Base-by-base conservation (phyloP, 2,888 invertebrate species). In the Drosophila siamana region DNA sequence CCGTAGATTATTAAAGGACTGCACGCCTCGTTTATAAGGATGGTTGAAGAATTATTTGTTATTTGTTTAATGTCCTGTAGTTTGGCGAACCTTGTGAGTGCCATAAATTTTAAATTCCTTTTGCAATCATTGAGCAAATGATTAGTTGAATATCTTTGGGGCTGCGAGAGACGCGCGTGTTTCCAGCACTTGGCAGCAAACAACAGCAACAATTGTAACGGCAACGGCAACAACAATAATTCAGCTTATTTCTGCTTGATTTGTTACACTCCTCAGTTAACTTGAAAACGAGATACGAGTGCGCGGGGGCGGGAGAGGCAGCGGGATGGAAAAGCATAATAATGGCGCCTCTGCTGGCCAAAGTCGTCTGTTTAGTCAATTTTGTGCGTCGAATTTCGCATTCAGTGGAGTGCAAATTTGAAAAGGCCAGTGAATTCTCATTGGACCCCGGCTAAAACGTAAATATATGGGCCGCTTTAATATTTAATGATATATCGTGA, bases 41-140 rank as follows among this genome's bases (percentile, higher is more conserved):
- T n/a, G n/a, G n/a, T n/a, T n/a, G n/a, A n/a, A n/a, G n/a, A n/a
- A n/a, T n/a, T n/a, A n/a, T n/a, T n/a, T n/a, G n/a, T n/a, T n/a
- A n/a, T n/a, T n/a, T n/a, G 65, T 47, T 46, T 67, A 69, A 69
- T 74, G 73, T 38, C 26, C 6, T 16, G 11, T 13, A 24, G 24
- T 36, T 22, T 36, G 8, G 7, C 4, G n/a, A 24, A 36, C 15
- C 8, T 55, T 50, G 46, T 15, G 13, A 11, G 65, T 55, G 52
- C 44, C 46, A 74, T 85, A 76, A 84, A 87, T 87, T 79, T 56
- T 41, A 66, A 78, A 84, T 82, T 68, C 65, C 52, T 54, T 41
- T 67, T 62, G 55, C 70, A 70, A 74, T 73, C 78, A 70, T 64
- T 87, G 82, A 68, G 68, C 76, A 83, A 71, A 85, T 85, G 82